Conservation (phyloP, 2,113 vertebrate genomes). For the Alethe castanea region DNA sequence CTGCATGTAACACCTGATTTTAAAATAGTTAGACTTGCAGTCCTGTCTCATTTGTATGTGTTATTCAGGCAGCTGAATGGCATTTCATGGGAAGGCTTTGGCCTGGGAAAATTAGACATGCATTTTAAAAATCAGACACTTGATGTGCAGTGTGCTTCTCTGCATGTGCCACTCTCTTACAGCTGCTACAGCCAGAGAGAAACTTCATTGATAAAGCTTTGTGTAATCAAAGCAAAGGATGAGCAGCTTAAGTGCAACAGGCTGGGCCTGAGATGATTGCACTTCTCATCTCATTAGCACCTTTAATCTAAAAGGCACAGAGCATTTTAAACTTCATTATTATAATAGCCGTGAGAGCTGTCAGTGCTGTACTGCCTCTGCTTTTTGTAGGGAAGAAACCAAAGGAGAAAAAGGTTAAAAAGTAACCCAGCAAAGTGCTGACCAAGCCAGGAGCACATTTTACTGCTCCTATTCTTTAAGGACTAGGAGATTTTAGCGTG, state of each 20-base stretch:
- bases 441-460: background rate
- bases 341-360: background rate
- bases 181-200: background rate
- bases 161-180: background rate
- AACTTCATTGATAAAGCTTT: background rate
- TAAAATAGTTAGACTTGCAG: background rate
- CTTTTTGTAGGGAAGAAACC: background rate
- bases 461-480: background rate
- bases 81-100: background rate
- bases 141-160: background rate
- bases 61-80: background rate
- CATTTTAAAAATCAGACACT: background rate
- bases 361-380: background rate
- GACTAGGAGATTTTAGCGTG: background rate
- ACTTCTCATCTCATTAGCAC: constrained; percentile 4
- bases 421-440: background rate
- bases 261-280: background rate
- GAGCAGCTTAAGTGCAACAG: background rate
- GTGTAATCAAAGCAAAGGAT: background rate
- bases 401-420: background rate
- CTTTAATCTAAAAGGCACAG: background rate
- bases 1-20: background rate
- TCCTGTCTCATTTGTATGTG: background rate
- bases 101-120: background rate
- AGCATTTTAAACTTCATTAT: background rate